Conservation (phyloP, 2,797 vertebrate genomes). For the Poecilia gillii region DNA sequence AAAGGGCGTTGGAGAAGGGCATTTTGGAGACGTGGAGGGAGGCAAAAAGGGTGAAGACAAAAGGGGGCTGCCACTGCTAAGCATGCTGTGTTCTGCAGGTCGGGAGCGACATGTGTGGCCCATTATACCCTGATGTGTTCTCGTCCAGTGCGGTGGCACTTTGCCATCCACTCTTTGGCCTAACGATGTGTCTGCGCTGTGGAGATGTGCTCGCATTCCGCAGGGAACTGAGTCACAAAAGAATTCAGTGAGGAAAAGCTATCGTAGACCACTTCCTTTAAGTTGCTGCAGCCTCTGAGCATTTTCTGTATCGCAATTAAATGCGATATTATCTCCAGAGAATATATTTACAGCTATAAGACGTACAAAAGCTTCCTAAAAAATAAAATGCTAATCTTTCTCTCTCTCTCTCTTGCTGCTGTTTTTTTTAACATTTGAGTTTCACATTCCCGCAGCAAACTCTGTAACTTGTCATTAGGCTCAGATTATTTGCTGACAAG, state of each 20-base stretch:
- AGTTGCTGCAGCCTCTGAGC: conserved; percentile 23
- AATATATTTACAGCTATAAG: conserved; percentile 41
- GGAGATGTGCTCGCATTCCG: conserved; percentile 37
- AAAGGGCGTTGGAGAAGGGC: conserved; percentile 60
- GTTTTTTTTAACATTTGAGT: background rate
- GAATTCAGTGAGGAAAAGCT: conserved; percentile 44
- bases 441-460: conserved; percentile 15
- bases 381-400: conserved; percentile 9
- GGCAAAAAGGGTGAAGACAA: conserved; percentile 23
- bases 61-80: conserved; percentile 24
- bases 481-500: conserved; percentile 22
- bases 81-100: conserved; percentile 43
- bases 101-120: conserved; percentile 66
- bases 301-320: conserved; percentile 24
- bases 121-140: conserved; percentile 43
- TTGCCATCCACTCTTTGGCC: conserved; percentile 32
- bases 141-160: conserved; percentile 24
- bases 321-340: conserved; percentile 38
- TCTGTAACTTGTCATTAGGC: conserved; percentile 18
- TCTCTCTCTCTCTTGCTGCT: conserved; percentile 12
- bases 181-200: conserved; percentile 55
- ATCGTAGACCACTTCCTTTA: conserved; percentile 36
- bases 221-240: conserved; percentile 44
- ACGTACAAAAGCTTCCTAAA: conserved; percentile 29
- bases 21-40: conserved; percentile 25